phyloP scores from a whole-genome alignment of 2,113 vertebrate species.

The Apteryx mantelli region DNA sequence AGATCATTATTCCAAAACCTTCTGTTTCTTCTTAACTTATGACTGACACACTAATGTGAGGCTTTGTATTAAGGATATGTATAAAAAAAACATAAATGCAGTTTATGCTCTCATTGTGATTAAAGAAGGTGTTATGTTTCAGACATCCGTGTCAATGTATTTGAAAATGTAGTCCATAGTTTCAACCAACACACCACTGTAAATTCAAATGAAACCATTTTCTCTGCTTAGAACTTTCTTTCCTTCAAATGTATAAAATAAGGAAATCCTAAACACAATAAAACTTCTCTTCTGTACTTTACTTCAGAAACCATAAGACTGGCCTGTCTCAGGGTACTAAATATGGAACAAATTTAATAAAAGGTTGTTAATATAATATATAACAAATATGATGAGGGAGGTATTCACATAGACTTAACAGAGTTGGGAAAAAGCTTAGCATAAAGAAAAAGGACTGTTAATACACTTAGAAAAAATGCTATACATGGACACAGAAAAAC shows the following conservation, averaged over 20 bases:
- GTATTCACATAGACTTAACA: background rate
- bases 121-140: constrained; percentile 57
- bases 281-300: background rate
- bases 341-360: background rate
- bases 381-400: constrained; percentile 10
- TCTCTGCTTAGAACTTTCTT: constrained; percentile 37
- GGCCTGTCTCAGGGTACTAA: background rate
- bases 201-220: constrained; percentile 61
- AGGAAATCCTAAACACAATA: constrained; percentile 46
- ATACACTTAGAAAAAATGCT: background rate
- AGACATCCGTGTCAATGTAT: background rate
- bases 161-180: constrained; percentile 44
- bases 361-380: constrained; percentile 4
- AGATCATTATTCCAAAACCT: background rate
- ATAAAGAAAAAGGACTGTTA: background rate
- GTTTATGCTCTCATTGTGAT: constrained; percentile 19
- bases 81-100: constrained; percentile 61
- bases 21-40: background rate
- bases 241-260: constrained; percentile 54
- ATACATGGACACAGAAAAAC: background rate
- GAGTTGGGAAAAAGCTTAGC: background rate
- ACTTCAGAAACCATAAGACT: background rate
- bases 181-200: constrained; percentile 37
- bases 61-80: constrained; percentile 45
- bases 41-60: constrained; percentile 8